Evolutionary conservation across 1,140 invertebrate genomes (phyloP), one percentile per base, ranked within the genome.

Genomic region (Achatina immaculata): DNA sequence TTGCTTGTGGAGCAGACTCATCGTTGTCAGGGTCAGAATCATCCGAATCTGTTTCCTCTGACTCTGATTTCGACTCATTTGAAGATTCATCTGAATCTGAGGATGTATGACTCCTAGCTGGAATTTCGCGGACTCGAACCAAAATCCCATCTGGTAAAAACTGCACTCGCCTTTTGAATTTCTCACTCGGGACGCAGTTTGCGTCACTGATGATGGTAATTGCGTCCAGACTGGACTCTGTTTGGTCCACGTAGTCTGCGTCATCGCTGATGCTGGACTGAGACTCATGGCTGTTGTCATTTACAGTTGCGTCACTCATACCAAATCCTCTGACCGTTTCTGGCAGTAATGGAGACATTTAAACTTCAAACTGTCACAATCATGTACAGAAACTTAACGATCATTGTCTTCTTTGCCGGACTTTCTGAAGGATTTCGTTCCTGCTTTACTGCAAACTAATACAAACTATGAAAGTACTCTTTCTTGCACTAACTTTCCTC

Each of bases 61-160:
- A 76, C 2, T 36, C 74, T 16, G 74, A 38, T 24, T 34, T 62
- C 4, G 42, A 51, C 24, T 74, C 72, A 19, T 40, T 66, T 21
- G 45, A 2, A 51, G 78, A 80, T 3, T 40, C 78, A 28, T 79
- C 77, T 36, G 77, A 79, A 0, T 68, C 42, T 34, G 78, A 72
- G 14, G 42, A 55, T 0, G 43, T 9, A 21, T 58, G 21, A 38
- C 55, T 71, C 43, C 78, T 34, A 11, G 66, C 66, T 43, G 78
- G 68, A 45, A 80, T 80, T 66, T 80, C 78, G 21, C 68, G 42
- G 1, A 80, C 78, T 16, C 48, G 42, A n/a, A 80, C 78, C 19
- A 80, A 24, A 51, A 34, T 40, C 1, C 68, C 78, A 31, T 80
- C 78, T 0, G 78, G 78, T 16, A 72, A 34, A 45, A 80, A 80